Evolutionary conservation across 2,888 invertebrate species (phyloP), one percentile per base, ranked within the genome.

Genomic region (Papilio protenor): DNA sequence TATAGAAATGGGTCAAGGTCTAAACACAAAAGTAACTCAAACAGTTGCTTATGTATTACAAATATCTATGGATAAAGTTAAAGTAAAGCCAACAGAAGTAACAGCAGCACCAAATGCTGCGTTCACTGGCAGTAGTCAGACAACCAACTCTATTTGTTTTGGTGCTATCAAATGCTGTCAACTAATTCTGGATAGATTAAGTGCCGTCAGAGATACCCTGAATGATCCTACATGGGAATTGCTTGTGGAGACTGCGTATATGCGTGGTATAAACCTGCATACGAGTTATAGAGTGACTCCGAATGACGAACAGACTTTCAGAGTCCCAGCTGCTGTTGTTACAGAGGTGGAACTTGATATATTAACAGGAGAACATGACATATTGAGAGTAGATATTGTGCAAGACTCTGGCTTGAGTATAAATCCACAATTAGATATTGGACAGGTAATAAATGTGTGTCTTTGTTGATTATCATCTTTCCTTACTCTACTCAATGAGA

Each of bases 21-120:
- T 97, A 73, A 96, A 97, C 81, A 97, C 97, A 0, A 97, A 97
- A 95, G 96, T 95, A 0, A 95, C 96, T 2, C 97, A 97, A 93
- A 96, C 97, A 0, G 96, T 95, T 73, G 97, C 97, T 0, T 95
- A 96, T 82, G 94, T 95, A 0, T 88, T 98, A 16, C 96, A 96
- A 10, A 95, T 97, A 78, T 95, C 96, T 0, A 79, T 97, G 64
- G 94, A 95, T 0, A 91, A 95, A 86, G 91, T 97, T 11, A 92
- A 90, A 27, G 93, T 97, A 0, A 96, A 96, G 85, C 94, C 96
- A 4, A 93, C 92, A 18, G 94, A 95, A 81, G 95, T 91, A 79
- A 85, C 95, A 21, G 89, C 92, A 11, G 87, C 95, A 12, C 95
- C 96, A 0, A 97, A 97, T 84, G 91, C 94, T 77, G 83, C 84